These are phyloP conservation scores for Colletes collaris DNA, from an alignment of 2,888 invertebrate species.

Conservation along the genomic window DNA sequence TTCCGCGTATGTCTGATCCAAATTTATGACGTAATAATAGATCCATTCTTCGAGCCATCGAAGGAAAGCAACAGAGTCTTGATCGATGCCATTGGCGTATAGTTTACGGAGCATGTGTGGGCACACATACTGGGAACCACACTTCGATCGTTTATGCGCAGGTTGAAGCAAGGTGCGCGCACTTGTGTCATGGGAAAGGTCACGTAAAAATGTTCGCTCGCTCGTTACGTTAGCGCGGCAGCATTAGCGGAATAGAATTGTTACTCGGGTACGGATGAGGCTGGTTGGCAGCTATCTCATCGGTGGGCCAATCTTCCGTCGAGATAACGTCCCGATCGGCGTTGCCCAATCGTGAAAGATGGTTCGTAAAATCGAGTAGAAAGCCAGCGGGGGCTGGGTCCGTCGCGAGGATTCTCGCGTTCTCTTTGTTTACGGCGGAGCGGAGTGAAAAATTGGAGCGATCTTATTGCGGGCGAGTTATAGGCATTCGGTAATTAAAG, in stretches of 20 bases:
- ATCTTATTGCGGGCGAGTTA: conserved; percentile 19
- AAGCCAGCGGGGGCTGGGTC: conserved; percentile 25
- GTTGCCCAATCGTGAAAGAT: conserved; percentile 19
- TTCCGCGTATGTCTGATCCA: no score
- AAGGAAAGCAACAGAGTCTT: not conserved
- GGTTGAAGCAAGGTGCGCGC: conserved; percentile 56
- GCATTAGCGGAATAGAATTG: conserved; percentile 65
- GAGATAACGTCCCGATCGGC: conserved; percentile 37
- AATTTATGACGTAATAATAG: no score
- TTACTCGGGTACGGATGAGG: conserved; percentile 28
- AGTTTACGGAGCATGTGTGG: conserved; percentile 6
- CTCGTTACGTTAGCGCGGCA: conserved; percentile 54
- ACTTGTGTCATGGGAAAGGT: conserved; percentile 79
- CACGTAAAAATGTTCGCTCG: conserved; percentile 73
- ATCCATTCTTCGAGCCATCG: not conserved
- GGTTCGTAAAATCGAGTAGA: not conserved
- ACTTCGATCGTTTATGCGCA: conserved; percentile 61
- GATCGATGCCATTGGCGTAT: no score
- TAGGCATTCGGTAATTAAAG: conserved; percentile 40
- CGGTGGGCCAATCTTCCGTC: conserved; percentile 33
- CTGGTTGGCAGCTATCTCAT: conserved; percentile 25
- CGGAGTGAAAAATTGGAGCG: conserved; percentile 16
- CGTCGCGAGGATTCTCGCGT: conserved; percentile 14
- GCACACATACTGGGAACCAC: conserved; percentile 17
- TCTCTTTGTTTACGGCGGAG: conserved; percentile 16